phyloP scores from a whole-genome alignment of 2,888 invertebrate species.

The Chrysodeixis includens region DNA sequence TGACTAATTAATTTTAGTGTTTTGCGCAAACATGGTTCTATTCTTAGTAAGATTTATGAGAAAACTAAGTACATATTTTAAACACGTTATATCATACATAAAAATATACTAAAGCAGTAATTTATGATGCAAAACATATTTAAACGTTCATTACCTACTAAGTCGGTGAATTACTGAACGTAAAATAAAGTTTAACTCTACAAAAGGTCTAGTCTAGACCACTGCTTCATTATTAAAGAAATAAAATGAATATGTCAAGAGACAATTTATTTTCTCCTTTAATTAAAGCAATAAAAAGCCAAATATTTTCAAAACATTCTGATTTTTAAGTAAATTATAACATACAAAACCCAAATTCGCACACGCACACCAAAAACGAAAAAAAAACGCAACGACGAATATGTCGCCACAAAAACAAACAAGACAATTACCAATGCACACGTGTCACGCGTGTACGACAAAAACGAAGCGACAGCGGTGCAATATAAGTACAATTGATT shows the following conservation, averaged over 20 bases:
- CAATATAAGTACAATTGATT: constrained; percentile 66
- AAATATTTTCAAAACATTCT: background rate
- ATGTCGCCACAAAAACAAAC: background rate
- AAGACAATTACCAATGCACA: constrained; percentile 1
- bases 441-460: constrained; percentile 6
- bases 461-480: constrained; percentile 27
- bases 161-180: background rate
- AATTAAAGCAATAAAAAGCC: no score
- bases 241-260: background rate
- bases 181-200: background rate
- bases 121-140: background rate
- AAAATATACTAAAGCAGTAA: background rate
- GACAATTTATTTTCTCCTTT: background rate
- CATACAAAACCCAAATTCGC: background rate
- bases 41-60: background rate
- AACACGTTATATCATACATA: background rate
- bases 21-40: constrained; percentile 25
- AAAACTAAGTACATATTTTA: background rate
- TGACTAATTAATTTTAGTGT: constrained; percentile 18
- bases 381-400: background rate
- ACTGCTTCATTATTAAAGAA: background rate
- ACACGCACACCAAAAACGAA: background rate
- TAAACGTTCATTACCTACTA: background rate
- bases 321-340: background rate
- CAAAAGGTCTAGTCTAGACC: background rate